Base-by-base conservation (phyloP, 2,113 vertebrate species). In the Cacatua alba region DNA sequence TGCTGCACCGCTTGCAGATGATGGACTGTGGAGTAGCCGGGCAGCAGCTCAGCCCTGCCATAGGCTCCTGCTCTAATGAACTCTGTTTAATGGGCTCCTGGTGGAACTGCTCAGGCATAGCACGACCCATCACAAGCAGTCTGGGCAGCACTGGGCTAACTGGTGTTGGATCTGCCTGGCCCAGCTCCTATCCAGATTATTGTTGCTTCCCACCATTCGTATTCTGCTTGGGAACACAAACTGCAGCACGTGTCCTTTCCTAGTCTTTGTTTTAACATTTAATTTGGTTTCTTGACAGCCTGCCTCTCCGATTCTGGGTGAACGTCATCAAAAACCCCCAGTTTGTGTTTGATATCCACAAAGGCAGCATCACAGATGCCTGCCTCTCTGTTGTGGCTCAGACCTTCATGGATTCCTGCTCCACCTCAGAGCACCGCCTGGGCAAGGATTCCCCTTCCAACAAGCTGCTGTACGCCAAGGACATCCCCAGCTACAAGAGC, bases 301-400 rank as follows among this genome's bases (percentile, higher is more conserved):
- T 99, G 63, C 99, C 99, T 1, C 97, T 99, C 65, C 98, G 99
- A 59, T 99, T 99, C 98, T 99, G 99, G 99, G 99, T 99, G 97
- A 99, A 99, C 8, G 99, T 99, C 53, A 99, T 99, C 97, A 99
- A 99, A 97, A 99, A 99, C 97, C 99, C 99, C 0, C 99, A 99
- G 98, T 99, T 99, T 0, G 99, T 99, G 35, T 99, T 99, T 12
- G 99, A 99, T 97, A 99, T 99, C 97, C 99, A 99, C 95, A 99
- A 99, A 97, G 99, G 99, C 98, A 99, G 99, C 98, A 99, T 99
- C 98, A 99, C 99, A 0, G 99, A 99, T 1, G 99, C 99, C 89
- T 99, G 99, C 92, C 99, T 99, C 43, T 99, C 99, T 0, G 99
- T 99, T 4, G 99, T 99, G 80, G 99, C 99, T 41, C 99, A 99